phyloP scores from a whole-genome alignment of 35 echinoderm and acorn worm species.

The Apostichopus japonicus region DNA sequence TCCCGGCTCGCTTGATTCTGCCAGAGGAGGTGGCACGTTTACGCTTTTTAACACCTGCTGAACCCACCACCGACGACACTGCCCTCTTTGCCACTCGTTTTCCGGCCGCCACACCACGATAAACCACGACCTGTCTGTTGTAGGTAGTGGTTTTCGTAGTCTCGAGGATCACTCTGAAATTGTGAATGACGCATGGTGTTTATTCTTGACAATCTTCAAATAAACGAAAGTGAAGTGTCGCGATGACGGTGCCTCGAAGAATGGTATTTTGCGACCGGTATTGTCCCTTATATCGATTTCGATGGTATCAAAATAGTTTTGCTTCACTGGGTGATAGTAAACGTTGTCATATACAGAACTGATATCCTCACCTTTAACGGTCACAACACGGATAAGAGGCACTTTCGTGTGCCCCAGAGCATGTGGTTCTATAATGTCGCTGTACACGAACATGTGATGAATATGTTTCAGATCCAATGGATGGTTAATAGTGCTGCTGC shows the following conservation, averaged over 20 bases:
- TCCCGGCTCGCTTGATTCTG: background rate
- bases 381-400: constrained; percentile 29
- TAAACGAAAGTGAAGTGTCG: background rate
- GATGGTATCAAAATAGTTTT: constrained; percentile 53
- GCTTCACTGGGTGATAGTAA: constrained; percentile 56
- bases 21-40: background rate
- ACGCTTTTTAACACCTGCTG: background rate
- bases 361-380: background rate
- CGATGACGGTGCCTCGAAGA: background rate
- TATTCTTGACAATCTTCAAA: background rate
- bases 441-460: constrained; percentile 44
- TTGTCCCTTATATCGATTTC: background rate
- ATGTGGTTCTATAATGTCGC: constrained; percentile 40
- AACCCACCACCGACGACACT: background rate
- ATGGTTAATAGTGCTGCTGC: background rate
- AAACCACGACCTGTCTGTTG: background rate
- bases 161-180: background rate
- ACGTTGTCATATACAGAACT: constrained; percentile 10
- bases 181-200: background rate
- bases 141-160: background rate
- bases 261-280: background rate
- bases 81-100: too few relatives aligned
- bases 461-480: constrained; percentile 17
- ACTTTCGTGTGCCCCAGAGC: constrained; percentile 39
- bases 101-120: background rate